phyloP scores from a whole-genome alignment of 2,888 invertebrate species.

The Atrina japonica region DNA sequence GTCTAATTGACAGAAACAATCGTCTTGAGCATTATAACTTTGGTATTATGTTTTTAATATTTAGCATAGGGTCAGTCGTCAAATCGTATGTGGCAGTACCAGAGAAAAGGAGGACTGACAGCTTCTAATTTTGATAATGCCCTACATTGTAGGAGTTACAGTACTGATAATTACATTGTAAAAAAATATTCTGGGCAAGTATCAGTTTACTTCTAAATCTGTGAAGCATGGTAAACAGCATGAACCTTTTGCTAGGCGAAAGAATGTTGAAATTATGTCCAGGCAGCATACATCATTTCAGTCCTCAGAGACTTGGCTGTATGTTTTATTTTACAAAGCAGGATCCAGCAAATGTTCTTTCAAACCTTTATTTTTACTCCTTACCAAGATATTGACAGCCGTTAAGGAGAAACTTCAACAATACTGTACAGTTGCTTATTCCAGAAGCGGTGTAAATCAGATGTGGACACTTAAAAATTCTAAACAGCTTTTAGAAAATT shows the following conservation, averaged over 20 bases:
- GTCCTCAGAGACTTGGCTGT: neutral
- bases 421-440: no score
- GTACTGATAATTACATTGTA: constrained; percentile 25
- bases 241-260: constrained; percentile 16
- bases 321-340: no score
- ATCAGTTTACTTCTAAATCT: constrained; percentile 17
- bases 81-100: constrained; percentile 22
- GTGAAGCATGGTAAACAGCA: constrained; percentile 10
- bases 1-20: no score
- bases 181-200: constrained; percentile 13
- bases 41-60: no score
- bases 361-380: no score
- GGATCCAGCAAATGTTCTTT: no score
- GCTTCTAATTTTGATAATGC: constrained; percentile 24
- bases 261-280: neutral
- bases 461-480: no score
- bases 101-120: constrained; percentile 20
- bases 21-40: no score
- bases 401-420: no score
- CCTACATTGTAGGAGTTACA: constrained; percentile 15
- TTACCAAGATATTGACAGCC: no score
- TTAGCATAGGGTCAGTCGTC: constrained; percentile 13
- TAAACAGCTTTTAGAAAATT: no score
- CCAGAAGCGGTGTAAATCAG: no score
- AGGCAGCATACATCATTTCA: neutral